Conservation (phyloP, 2,113 vertebrate species). For the Chlorodrepanis virens region DNA sequence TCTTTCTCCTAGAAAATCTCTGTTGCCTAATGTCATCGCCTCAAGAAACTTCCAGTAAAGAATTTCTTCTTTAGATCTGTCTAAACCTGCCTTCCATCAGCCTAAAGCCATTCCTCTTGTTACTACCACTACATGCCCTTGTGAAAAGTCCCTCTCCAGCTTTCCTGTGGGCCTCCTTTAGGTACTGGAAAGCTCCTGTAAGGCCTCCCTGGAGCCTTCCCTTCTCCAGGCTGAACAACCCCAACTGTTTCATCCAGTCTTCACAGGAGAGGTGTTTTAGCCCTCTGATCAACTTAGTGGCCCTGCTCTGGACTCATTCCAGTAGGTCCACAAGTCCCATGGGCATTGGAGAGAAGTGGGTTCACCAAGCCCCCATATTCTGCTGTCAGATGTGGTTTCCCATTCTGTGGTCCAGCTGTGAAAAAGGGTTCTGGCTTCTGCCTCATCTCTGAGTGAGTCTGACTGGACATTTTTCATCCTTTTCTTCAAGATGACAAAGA, state of each 20-base stretch:
- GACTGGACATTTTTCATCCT: neutral
- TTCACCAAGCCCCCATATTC: rapidly evolving
- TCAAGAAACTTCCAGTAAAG: neutral
- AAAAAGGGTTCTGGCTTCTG: rapidly evolving
- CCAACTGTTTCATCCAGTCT: neutral
- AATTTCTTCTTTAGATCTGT: neutral
- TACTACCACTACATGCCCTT: neutral
- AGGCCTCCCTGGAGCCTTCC: neutral
- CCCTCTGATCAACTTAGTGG: neutral
- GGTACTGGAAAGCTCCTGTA: neutral
- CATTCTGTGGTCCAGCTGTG: rapidly evolving
- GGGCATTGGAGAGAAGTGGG: neutral
- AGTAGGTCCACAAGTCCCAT: neutral
- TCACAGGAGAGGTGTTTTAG: neutral
- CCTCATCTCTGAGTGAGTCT: neutral
- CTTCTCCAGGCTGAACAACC: neutral
- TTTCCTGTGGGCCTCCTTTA: neutral
- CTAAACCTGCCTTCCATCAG: neutral
- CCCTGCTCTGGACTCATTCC: neutral
- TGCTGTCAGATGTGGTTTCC: rapidly evolving
- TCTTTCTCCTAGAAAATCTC: neutral
- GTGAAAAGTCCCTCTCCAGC: neutral
- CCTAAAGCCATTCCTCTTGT: neutral
- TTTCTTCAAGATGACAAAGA: neutral
- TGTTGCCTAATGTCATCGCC: neutral